phyloP scores from a whole-genome alignment of 2,888 invertebrate species.

The Panzeria rudis region DNA sequence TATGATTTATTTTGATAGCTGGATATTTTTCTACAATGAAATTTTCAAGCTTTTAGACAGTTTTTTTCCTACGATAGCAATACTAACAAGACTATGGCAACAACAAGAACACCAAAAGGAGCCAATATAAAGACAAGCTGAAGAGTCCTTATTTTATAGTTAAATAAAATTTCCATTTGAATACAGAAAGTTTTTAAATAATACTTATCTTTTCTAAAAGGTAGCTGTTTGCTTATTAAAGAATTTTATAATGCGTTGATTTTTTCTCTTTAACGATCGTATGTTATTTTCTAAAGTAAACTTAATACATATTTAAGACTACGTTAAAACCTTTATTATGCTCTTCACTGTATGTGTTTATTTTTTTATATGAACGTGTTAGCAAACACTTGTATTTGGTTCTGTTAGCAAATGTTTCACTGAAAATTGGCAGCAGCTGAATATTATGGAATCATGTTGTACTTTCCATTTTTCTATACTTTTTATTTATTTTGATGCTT shows the following conservation, averaged over 20 bases:
- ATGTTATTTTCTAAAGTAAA: not conserved
- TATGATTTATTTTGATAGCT: constrained; percentile 59
- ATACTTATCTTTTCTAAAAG: not conserved
- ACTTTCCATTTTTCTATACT: constrained; percentile 2
- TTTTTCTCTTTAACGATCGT: not conserved
- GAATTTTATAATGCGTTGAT: not conserved
- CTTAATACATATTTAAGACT: not conserved
- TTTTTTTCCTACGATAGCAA: not conserved
- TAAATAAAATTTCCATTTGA: not conserved
- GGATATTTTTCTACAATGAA: constrained; percentile 35
- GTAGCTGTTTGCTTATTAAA: not conserved
- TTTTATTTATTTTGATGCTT: not conserved
- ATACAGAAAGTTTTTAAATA: not conserved
- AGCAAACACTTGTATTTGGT: not conserved
- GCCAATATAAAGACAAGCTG: not conserved
- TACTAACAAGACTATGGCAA: not conserved
- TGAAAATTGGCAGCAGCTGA: constrained; percentile 64
- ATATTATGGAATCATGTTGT: constrained; percentile 37
- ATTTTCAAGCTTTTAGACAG: constrained; percentile 46
- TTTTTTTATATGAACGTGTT: constrained; percentile 3
- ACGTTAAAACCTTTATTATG: not conserved
- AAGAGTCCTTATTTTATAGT: constrained; percentile 12
- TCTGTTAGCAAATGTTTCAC: constrained; percentile 11
- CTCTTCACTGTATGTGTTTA: not conserved
- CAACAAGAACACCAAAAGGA: not conserved